phyloP scores from a whole-genome alignment of 2,113 vertebrate genomes.

The Oceanodroma tethys region DNA sequence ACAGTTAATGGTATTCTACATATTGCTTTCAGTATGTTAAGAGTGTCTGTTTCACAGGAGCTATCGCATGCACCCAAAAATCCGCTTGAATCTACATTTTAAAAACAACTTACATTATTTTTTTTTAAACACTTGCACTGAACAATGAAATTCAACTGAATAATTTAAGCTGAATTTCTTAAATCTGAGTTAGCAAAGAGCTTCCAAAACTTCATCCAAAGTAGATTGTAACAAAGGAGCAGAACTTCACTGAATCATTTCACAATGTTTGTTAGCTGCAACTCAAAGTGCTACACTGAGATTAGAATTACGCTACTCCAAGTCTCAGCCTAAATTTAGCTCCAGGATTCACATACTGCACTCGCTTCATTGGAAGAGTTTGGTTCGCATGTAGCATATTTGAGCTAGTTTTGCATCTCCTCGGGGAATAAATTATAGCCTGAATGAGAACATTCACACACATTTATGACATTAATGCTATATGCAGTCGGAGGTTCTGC shows the following conservation, averaged over 20 bases:
- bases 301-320: neutral
- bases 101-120: neutral
- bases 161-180: neutral
- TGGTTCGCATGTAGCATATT: constrained; percentile 10
- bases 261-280: neutral
- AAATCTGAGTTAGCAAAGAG: neutral
- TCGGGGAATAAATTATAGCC: constrained; percentile 34
- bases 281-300: neutral
- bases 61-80: neutral
- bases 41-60: neutral
- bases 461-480: neutral
- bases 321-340: constrained; percentile 37
- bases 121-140: neutral
- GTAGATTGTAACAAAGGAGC: neutral
- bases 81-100: neutral
- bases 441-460: constrained; percentile 60
- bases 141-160: neutral
- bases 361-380: neutral
- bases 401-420: constrained; percentile 37
- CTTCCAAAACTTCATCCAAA: neutral
- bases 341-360: neutral
- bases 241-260: neutral
- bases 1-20: neutral
- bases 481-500: neutral
- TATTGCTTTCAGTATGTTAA: neutral